Conservation (phyloP, 2,888 invertebrate species). For the Maniola hyperantus region DNA sequence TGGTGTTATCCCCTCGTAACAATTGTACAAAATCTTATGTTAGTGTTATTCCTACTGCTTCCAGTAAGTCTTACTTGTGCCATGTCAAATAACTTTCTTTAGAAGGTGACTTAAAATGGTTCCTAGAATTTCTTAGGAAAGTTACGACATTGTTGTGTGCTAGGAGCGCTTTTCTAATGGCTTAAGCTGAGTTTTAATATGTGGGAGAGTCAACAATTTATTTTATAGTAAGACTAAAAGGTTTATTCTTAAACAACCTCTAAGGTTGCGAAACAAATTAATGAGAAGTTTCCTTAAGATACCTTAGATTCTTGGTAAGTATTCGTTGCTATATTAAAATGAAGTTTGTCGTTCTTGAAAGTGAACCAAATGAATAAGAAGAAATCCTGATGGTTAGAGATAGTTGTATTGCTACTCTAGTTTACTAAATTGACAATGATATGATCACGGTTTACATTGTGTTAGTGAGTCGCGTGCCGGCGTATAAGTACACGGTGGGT, state of each 20-base stretch:
- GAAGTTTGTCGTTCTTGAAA: not conserved
- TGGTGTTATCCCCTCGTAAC: slow-evolving; percentile 17
- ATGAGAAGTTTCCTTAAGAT: not conserved
- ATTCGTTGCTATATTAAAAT: not conserved
- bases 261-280: slow-evolving; percentile 5
- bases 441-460: too few species aligned
- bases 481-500: too few species aligned
- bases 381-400: too few species aligned
- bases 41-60: slow-evolving; percentile 24
- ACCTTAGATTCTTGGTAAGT: not conserved
- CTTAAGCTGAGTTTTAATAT: slow-evolving; percentile 31
- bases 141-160: slow-evolving; percentile 31
- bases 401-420: too few species aligned
- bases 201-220: slow-evolving; percentile 25
- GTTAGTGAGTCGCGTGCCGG: too few species aligned
- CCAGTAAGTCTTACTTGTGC: slow-evolving; percentile 31
- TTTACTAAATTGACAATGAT: too few species aligned
- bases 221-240: slow-evolving; percentile 19
- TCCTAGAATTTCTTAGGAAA: slow-evolving; percentile 32
- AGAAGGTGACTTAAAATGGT: slow-evolving; percentile 33
- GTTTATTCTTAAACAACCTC: slow-evolving; percentile 9
- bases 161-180: slow-evolving; percentile 29
- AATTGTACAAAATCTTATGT: slow-evolving; percentile 26
- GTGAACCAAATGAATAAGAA: too few species aligned
- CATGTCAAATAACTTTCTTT: slow-evolving; percentile 33